Evolutionary conservation across 2,113 vertebrate species (phyloP).

Genomic region (Prolemur simus): DNA sequence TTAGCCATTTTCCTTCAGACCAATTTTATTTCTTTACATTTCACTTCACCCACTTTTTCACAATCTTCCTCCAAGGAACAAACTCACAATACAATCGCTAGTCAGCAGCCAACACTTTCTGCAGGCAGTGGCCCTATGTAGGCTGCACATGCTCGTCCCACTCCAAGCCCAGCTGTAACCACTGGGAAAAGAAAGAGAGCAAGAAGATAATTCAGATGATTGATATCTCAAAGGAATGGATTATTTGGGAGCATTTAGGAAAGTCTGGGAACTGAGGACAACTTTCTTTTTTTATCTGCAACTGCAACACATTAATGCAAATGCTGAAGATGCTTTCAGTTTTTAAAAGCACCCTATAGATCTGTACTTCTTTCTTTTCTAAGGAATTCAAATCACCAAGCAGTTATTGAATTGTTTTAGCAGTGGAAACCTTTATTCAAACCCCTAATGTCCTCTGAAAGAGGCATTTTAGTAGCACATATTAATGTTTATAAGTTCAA

Average conservation of each 20-base stretch:
- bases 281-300: background rate
- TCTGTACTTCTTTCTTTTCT: background rate
- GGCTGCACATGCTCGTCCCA: background rate
- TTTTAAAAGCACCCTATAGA: background rate
- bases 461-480: background rate
- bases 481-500: conserved; percentile 21
- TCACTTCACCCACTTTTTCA: background rate
- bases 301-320: background rate
- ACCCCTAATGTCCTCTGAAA: background rate
- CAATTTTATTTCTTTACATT: background rate
- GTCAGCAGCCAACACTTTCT: background rate
- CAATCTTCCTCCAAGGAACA: background rate
- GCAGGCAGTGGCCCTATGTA: background rate
- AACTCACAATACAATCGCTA: background rate
- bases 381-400: conserved; percentile 16
- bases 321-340: background rate
- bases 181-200: background rate
- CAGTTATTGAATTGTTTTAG: background rate
- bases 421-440: background rate
- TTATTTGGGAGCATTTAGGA: background rate
- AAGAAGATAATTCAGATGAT: background rate
- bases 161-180: background rate
- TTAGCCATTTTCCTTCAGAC: conserved; percentile 23
- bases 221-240: background rate
- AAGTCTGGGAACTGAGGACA: background rate